A percentile compares a stretch with the other conserved stretches of the same genome.
These are phyloP conservation scores for Intellagama lesueurii DNA, from an alignment of 2,797 vertebrate species.

Conservation along the genomic window DNA sequence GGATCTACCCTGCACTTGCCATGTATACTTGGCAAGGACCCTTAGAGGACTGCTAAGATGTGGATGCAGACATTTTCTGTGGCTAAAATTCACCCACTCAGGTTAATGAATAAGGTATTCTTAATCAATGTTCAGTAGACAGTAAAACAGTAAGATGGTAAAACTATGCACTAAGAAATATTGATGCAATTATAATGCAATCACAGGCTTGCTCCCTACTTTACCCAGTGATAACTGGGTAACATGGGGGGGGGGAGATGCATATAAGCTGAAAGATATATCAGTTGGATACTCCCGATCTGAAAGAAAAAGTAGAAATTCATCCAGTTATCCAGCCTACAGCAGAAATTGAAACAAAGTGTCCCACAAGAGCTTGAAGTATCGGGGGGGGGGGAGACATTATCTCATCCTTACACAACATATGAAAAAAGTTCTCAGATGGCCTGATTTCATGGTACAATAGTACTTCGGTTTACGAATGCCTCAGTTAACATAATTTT, in stretches of 20 bases:
- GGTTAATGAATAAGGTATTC: too few species aligned
- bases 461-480: too few species aligned
- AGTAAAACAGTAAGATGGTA: background rate
- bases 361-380: background rate
- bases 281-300: background rate
- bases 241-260: background rate
- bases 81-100: too few species aligned
- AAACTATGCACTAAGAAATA: background rate
- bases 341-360: background rate
- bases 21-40: too few species aligned
- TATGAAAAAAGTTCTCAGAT: background rate
- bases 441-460: background rate
- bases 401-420: background rate
- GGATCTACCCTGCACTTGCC: too few species aligned
- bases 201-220: background rate
- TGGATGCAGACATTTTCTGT: too few species aligned
- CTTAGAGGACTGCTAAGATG: too few species aligned
- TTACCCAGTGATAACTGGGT: background rate
- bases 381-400: background rate
- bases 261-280: background rate
- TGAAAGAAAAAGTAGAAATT: background rate
- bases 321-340: background rate
- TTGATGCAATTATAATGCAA: background rate
- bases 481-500: too few species aligned
- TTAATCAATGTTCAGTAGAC: too few species aligned